Base-by-base conservation (phyloP, 2,113 vertebrate genomes). In the Pseudorectes ferrugineus region DNA sequence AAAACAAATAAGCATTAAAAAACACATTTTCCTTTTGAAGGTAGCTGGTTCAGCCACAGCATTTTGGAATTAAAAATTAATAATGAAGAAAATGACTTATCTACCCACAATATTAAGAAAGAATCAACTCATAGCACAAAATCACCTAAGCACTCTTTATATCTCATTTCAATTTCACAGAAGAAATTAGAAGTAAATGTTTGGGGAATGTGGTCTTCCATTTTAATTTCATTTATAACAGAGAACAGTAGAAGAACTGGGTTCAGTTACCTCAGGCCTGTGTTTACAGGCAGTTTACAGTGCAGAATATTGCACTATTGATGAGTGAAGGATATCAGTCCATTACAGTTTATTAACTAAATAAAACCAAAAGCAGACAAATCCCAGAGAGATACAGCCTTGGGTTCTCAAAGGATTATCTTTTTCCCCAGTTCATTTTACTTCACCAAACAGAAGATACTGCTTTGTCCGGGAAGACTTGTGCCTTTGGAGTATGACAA, bases 11-110 rank as follows among this genome's bases (percentile, higher is more conserved):
- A 42, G 2, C 6, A 29, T 58, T 76, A 70, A 77, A 70, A 77
- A 65, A 22, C 3, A 17, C 10, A 4, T 55, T 88, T 85, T 72
- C 17, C 13, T 36, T 93, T 59, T 45, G 20, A 86, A 86, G 25
- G 26, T 29, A 90, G 5, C 17, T 79, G 46, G 14, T 49, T 92
- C 58, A 86, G 31, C 20, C n/a, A 57, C 29, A 76, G 7, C 7
- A 46, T 46, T 73, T 86, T 71, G 55, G 38, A 94, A 86, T 70
- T 77, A 94, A 95, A 91, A 80, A 38, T 80, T 91, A 94, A 91
- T 91, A 89, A 86, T 35, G 23, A 46, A 74, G 35, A 86, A 83
- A 84, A 89, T 84, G 42, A 77, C 29, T 76, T 70, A 58, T 78
- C 17, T 43, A 62, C 14, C 11, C 28, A 21, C 8, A 83, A 80